phyloP scores from a whole-genome alignment of 2,797 vertebrate species.

The Crenichthys baileyi region DNA sequence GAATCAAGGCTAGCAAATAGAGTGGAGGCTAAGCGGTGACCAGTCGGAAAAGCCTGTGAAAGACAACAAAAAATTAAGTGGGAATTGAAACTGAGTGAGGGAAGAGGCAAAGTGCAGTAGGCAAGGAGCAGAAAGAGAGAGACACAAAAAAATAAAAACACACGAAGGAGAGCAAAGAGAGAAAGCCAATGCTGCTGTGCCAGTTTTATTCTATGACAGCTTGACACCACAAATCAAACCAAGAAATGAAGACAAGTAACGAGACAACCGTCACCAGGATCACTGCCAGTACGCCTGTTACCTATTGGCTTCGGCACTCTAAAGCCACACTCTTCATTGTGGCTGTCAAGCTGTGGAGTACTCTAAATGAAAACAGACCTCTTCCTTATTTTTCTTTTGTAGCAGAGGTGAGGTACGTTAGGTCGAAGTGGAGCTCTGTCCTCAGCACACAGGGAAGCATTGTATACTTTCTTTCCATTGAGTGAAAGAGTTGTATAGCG shows the following conservation, averaged over 20 bases:
- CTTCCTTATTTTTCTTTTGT: conserved; percentile 42
- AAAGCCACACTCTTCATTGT: conserved; percentile 63
- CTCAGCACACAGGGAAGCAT: conserved; percentile 62
- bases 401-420: conserved; percentile 43
- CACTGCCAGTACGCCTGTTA: conserved; percentile 71
- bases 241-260: conserved; percentile 74
- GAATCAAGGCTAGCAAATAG: conserved; percentile 35
- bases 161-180: conserved; percentile 46
- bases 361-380: conserved; percentile 74
- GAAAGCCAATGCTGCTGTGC: conserved; percentile 52
- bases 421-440: conserved; percentile 59
- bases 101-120: conserved; percentile 26
- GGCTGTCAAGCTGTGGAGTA: conserved; percentile 65
- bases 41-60: conserved; percentile 34
- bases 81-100: conserved; percentile 49
- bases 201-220: conserved; percentile 71
- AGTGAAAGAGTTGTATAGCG: conserved; percentile 59
- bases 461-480: conserved; percentile 55
- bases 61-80: conserved; percentile 38
- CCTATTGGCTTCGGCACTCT: conserved; percentile 64
- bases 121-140: conserved; percentile 31
- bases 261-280: conserved; percentile 68
- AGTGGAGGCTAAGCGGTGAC: conserved; percentile 39
- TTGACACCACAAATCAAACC: conserved; percentile 79
- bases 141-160: conserved; percentile 15